Evolutionary conservation across 1,140 invertebrate genomes (phyloP), one percentile per base, ranked within the genome.

Genomic region (Spodoptera frugiperda): DNA sequence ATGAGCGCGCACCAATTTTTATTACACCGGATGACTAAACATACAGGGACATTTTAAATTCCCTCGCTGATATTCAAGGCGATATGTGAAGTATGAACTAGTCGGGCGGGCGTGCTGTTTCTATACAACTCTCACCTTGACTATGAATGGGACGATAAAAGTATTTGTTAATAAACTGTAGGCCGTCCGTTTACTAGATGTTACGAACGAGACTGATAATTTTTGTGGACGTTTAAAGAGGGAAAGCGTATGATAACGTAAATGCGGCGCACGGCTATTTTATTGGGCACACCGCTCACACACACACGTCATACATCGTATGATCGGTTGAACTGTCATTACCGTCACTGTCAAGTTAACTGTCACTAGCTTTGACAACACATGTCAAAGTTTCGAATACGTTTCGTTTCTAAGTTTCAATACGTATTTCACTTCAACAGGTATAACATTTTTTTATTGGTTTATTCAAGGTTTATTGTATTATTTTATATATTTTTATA

Each of bases 151-250:
- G 75, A 77, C 25, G 48, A 54, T 61, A 55, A 65, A 80, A 48
- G 67, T 70, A 78, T 63, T 46, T 57, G 63, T 55, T 78, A 57
- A 76, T 61, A 54, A 63, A 39, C 15, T 21, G 59, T 76, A 54
- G 75, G 70, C 63, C 80, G 77, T 77, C 70, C 48, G 76, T 68
- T 80, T 63, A 53, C 63, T 61, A 57, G 79, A 59, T 65, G 73
- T 80, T 83, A 78, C 61, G 33, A 54, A 72, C 80, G 53, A 81
- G 77, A 89, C 83, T 88, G 82, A 82, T 79, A 80, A 84, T 84
- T 81, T 78, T 68, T 65, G 57, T 33, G 80, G 78, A 76, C 78
- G 67, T 81, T 78, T 80, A 67, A 76, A 76, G 75, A 78, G 70
- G 77, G 53, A 77, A 78, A 79, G 80, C 78, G 76, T 80, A 73